Evolutionary conservation across 2,888 invertebrate genomes (phyloP), one percentile per base, ranked within the genome.

Genomic region (Odontothrips loti): DNA sequence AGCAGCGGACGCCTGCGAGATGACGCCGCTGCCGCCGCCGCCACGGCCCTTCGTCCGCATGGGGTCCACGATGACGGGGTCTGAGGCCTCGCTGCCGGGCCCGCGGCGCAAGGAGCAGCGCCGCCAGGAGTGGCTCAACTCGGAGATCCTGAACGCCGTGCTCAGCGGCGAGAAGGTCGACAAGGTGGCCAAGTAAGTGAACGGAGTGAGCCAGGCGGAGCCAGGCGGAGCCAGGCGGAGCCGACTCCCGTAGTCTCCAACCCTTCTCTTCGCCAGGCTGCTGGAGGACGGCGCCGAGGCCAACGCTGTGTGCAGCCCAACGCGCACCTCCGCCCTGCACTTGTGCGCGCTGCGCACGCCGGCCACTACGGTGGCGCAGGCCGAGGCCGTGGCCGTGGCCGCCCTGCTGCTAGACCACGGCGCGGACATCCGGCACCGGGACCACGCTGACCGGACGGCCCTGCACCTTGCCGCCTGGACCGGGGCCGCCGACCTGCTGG

Each of bases 391-490:
- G 68, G 68, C 68, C 23, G 68, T 75, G 68, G 68, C 68, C 68
- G 23, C 68, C 11, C 47, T 80, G 58, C 80, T 82, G 79, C 79
- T 82, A 15, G 79, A 82, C 12, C 20, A 23, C 23, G 82, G 82
- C 20, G 82, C 82, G 27, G 58, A 51, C 43, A 34, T 48, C 51
- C 34, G 43, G 78, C 34, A 78, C 58, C 75, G 48, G 23, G 68
- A 75, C 51, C 48, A 81, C n/a, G 23, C 80, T 27, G 68, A 75
- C 58, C 47, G 80, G 4, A 80, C 79, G 2, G 79, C 81, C 1
- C 78, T 82, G 23, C 83, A 83, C 80, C 48, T 82, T 23, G 83
- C 83, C 17, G 82, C 82, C 17, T 82, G 83, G 82, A 47, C 78
- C 11, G 83, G 83, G 8, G 80, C 78, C 79, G 78, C 43, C 8